Percentiles rank a stretch among this genome's conserved stretches.
Conservation (phyloP, 2,797 vertebrate species). For the Hoplostethus mediterraneus region DNA sequence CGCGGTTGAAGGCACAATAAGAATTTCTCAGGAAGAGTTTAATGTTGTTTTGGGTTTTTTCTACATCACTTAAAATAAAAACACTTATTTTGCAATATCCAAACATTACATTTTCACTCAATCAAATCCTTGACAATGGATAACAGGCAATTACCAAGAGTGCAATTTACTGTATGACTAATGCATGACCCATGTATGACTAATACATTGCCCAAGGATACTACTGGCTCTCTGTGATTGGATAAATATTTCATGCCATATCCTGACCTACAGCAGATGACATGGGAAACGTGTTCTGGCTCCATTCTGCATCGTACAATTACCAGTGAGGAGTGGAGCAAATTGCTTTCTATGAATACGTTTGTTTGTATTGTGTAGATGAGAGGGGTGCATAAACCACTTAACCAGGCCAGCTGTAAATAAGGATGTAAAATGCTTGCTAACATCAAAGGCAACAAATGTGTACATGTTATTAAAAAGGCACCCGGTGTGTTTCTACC, state of each 20-base stretch:
- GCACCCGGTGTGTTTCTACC: background rate
- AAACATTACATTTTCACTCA: slow-evolving; percentile 54
- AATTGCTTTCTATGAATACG: slow-evolving; percentile 73
- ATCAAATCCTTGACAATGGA: slow-evolving; percentile 70
- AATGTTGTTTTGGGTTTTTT: too few relatives aligned
- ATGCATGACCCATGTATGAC: slow-evolving; percentile 69
- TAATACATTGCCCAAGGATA: slow-evolving; percentile 77
- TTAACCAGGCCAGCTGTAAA: slow-evolving; percentile 8
- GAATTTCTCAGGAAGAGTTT: slow-evolving; percentile 9
- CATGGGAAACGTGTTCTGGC: slow-evolving; percentile 56
- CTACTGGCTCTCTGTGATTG: slow-evolving; percentile 73
- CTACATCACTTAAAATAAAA: slow-evolving; percentile 46
- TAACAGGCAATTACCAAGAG: slow-evolving; percentile 73
- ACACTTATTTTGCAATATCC: slow-evolving; percentile 49
- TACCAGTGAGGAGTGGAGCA: slow-evolving; percentile 51
- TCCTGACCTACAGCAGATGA: slow-evolving; percentile 67
- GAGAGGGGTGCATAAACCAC: background rate
- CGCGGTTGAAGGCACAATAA: background rate
- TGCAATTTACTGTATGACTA: slow-evolving; percentile 74
- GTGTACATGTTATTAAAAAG: background rate
- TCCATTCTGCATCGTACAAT: background rate
- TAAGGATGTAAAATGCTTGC: background rate
- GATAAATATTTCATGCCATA: slow-evolving; percentile 80
- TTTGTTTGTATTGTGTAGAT: slow-evolving; percentile 43
- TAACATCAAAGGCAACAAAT: slow-evolving; percentile 1